Evolutionary conservation across 2,113 vertebrate species (phyloP), one percentile per base, ranked within the genome.

Genomic region (Morone chrysops): DNA sequence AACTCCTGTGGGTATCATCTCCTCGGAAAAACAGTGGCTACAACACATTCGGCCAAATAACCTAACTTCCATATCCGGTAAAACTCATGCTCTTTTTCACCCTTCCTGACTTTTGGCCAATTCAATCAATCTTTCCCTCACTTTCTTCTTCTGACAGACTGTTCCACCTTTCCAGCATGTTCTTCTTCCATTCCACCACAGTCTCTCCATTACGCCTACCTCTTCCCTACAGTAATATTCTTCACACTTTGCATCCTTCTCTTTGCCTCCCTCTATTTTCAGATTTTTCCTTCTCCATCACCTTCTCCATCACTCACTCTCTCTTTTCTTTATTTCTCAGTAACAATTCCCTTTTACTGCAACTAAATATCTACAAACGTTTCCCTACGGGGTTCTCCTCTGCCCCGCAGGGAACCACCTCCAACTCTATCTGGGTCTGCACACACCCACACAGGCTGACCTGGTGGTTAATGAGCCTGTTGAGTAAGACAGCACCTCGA

Each of bases 391-490:
- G 48, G 59, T 80, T 89, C 56, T 87, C 38, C 53, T 63, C 36
- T 16, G 57, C 31, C 74, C 85, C 12, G 14, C 74, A 8, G 68
- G 80, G 69, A 81, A 66, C 60, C 75, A 59, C 82, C 84, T 85
- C 79, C 53, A 43, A 43, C 79, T 82, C 75, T 50, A 10, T 77
- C 84, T 70, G 61, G 54, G 65, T 76, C 83, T 59, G 70, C 75
- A 75, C 53, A 69, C 75, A 13, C 81, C 61, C 78, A 84, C 87
- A 61, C 78, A 81, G 54, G 63, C 74, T 40, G 36, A 81, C 80
- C 78, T 51, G 71, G 45, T 61, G 70, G 85, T 84, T 94, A 94
- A 93, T 92, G 87, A 93, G 90, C 70, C 88, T 82, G 87, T 90
- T 90, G 87, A 93, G 92, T 83, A 87, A 91, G 87, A 89, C 86